Evolutionary conservation across 2,797 vertebrate genomes (phyloP).

Genomic region (Adelosebastes latens): DNA sequence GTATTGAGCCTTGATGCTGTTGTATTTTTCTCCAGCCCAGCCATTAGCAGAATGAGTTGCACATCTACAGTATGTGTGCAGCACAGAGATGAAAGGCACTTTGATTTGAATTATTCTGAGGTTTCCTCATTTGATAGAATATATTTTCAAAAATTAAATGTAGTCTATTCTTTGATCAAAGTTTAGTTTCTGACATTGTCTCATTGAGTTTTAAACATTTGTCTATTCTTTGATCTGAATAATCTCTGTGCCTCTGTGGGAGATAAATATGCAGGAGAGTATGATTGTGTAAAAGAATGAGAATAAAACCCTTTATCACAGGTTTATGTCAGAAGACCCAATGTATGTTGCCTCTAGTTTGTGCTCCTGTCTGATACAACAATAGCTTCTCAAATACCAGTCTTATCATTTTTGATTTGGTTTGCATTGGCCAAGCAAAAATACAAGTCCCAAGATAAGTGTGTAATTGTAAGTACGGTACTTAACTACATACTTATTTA

Average conservation of each 20-base stretch:
- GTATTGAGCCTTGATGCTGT: not conserved
- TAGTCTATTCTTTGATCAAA: constrained; percentile 60
- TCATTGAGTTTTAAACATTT: constrained; percentile 63
- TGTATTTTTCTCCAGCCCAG: constrained; percentile 37
- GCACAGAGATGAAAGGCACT: constrained; percentile 64
- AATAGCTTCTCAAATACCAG: not conserved
- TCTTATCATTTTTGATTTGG: not conserved
- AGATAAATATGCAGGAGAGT: constrained; percentile 25
- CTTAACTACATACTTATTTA: not conserved
- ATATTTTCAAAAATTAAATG: constrained; percentile 54
- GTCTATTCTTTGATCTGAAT: constrained; percentile 52
- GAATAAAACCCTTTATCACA: not conserved
- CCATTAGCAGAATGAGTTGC: constrained; percentile 46
- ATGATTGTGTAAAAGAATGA: not conserved
- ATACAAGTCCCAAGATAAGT: not conserved
- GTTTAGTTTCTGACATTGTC: constrained; percentile 57
- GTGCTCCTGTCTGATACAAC: constrained; percentile 15
- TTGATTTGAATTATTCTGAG: constrained; percentile 74
- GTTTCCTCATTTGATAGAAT: constrained; percentile 61
- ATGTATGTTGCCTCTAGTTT: not conserved
- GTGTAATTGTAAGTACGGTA: not conserved
- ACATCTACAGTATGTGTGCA: constrained; percentile 21
- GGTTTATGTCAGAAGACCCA: not conserved
- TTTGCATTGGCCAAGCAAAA: not conserved
- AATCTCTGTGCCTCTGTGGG: constrained; percentile 13